Evolutionary conservation across 2,888 invertebrate species (phyloP).

Genomic region (Papilio protenor): DNA sequence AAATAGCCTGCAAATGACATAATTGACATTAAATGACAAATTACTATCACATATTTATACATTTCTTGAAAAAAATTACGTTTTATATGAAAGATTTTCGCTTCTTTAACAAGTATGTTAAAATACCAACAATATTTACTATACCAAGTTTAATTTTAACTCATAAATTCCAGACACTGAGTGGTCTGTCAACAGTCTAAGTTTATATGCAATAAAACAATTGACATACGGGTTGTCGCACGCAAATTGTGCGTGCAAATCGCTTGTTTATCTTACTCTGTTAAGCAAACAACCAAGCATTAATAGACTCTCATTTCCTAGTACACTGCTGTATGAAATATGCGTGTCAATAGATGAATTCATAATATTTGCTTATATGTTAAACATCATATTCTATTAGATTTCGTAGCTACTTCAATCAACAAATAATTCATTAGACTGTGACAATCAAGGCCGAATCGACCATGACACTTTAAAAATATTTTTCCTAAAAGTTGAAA

Average conservation of each 20-base stretch:
- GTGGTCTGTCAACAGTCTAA: slow-evolving; percentile 7
- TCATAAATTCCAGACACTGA: neutral
- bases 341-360: neutral
- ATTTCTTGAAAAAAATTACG: neutral
- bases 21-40: too few relatives aligned
- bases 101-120: neutral
- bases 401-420: neutral
- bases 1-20: too few relatives aligned
- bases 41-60: too few relatives aligned
- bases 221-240: slow-evolving; percentile 40
- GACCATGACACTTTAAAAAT: neutral
- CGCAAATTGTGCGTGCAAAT: slow-evolving; percentile 43
- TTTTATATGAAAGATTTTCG: neutral
- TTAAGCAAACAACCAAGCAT: slow-evolving; percentile 34
- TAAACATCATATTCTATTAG: neutral
- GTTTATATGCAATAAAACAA: slow-evolving; percentile 36
- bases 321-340: slow-evolving; percentile 18
- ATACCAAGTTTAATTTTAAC: neutral
- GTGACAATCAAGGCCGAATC: neutral
- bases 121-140: neutral
- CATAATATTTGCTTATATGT: slow-evolving; percentile 7
- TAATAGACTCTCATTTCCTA: slow-evolving; percentile 36
- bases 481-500: slow-evolving; percentile 7
- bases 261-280: slow-evolving; percentile 41
- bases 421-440: neutral